These are phyloP conservation scores for Conops quadrifasciatus DNA, from an alignment of 2,888 invertebrate genomes.

Conservation along the genomic window DNA sequence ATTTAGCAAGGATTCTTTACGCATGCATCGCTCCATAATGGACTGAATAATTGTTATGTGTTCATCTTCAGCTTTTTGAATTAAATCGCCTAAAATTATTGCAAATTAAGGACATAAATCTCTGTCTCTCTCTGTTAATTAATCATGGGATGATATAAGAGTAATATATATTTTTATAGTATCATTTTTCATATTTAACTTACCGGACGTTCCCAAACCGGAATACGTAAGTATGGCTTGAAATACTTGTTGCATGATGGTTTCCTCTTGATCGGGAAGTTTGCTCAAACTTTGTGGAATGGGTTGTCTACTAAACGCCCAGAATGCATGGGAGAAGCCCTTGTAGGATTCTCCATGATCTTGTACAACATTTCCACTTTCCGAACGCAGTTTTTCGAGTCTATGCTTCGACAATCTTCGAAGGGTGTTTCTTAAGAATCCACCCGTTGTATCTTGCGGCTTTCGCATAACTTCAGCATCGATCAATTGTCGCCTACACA, in stretches of 20 bases:
- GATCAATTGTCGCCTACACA: constrained; percentile 82
- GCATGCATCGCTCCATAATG: constrained; percentile 89
- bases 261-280: constrained; percentile 86
- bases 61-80: constrained; percentile 83
- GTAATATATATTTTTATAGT: too few relatives aligned
- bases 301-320: constrained; percentile 87
- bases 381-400: constrained; percentile 78
- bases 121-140: background rate
- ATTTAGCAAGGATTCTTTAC: constrained; percentile 85
- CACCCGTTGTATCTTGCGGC: constrained; percentile 84
- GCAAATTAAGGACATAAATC: too few relatives aligned
- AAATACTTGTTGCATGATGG: constrained; percentile 86
- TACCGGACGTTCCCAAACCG: constrained; percentile 76
- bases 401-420: constrained; percentile 86
- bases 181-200: constrained; percentile 23
- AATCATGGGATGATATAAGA: background rate
- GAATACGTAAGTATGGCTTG: constrained; percentile 89
- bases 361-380: constrained; percentile 71
- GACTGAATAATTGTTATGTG: constrained; percentile 88
- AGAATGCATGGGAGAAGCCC: constrained; percentile 85
- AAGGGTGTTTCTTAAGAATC: constrained; percentile 87
- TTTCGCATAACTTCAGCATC: constrained; percentile 84
- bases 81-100: constrained; percentile 67
- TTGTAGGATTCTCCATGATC: constrained; percentile 86
- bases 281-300: constrained; percentile 85